A percentile compares a stretch with the other conserved stretches of the same genome.
phyloP scores from a whole-genome alignment of 1,140 invertebrate genomes.

The Drosophila subpulchrella region DNA sequence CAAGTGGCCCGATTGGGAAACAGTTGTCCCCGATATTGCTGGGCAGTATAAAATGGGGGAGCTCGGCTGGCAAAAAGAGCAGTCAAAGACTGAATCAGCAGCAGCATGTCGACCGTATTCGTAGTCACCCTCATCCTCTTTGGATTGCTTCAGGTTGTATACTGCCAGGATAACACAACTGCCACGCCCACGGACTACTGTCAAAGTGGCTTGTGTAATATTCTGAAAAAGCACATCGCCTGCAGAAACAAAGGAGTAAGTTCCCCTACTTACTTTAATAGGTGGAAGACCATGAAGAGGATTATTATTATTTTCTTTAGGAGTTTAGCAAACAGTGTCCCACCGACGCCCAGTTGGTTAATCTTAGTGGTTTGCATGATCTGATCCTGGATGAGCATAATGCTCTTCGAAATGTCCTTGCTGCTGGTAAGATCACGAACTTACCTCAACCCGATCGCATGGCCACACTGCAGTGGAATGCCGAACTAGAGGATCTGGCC shows the following conservation, averaged over 20 bases:
- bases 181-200: conserved; percentile 42
- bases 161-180: conserved; percentile 12
- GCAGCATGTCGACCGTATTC: conserved; percentile 8
- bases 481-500: conserved; percentile 51
- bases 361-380: conserved; percentile 32
- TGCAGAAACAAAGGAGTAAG: conserved; percentile 63
- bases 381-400: conserved; percentile 56
- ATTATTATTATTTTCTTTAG: conserved; percentile 1
- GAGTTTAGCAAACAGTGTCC: conserved; percentile 34
- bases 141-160: conserved; percentile 4
- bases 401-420: conserved; percentile 46
- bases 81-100: conserved; percentile 24
- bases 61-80: conserved; percentile 23
- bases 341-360: conserved; percentile 23
- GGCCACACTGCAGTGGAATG: conserved; percentile 59
- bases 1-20: conserved; percentile 53
- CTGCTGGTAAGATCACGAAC: conserved; percentile 34
- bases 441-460: conserved; percentile 54
- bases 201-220: conserved; percentile 34
- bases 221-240: conserved; percentile 54
- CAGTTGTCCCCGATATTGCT: conserved; percentile 53
- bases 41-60: conserved; percentile 50
- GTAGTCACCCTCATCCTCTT: conserved; percentile 8
- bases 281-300: background rate
- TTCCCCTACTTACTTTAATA: background rate